Evolutionary conservation across 2,888 invertebrate genomes (phyloP).

Genomic region (Drosophila tripunctata): DNA sequence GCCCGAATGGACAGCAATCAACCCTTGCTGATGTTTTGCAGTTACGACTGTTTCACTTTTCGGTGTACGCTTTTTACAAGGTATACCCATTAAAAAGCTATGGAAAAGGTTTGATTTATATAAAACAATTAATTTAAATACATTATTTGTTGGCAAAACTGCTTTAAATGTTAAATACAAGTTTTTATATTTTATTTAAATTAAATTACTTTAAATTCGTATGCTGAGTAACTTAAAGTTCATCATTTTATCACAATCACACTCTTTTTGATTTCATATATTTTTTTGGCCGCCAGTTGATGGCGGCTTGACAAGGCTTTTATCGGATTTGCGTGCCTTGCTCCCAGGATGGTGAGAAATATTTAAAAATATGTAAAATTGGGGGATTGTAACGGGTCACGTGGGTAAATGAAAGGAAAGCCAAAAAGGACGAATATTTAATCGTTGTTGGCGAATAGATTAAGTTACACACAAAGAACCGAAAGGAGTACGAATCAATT

Average conservation of each 20-base stretch:
- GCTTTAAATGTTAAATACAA: too few relatives aligned
- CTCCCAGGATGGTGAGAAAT: conserved; percentile 48
- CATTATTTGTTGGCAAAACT: too few relatives aligned
- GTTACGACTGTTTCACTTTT: conserved; percentile 41
- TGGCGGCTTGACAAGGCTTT: conserved; percentile 63
- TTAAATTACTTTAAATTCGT: not conserved
- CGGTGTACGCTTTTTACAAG: conserved; percentile 36
- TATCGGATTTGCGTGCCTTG: conserved; percentile 66
- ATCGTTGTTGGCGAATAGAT: conserved; percentile 34
- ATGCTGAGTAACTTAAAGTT: not conserved
- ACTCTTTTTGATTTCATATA: conserved; percentile 20
- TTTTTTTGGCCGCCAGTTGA: conserved; percentile 28
- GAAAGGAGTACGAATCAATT: not conserved
- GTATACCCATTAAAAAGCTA: conserved; percentile 24
- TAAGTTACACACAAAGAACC: conserved; percentile 6
- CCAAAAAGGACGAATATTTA: conserved; percentile 37
- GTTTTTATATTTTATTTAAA: too few relatives aligned
- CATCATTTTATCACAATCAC: not conserved
- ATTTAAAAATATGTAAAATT: conserved; percentile 64
- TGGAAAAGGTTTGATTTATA: too few relatives aligned
- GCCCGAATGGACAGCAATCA: conserved; percentile 56
- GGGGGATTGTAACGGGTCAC: conserved; percentile 47
- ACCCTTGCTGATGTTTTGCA: conserved; percentile 47
- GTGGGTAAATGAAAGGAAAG: conserved; percentile 18
- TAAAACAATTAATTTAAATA: not conserved